Percentiles rank a stretch among this genome's conserved stretches.
Conservation (phyloP, 2,113 vertebrate genomes). For the Melanerpes aurifrons region DNA sequence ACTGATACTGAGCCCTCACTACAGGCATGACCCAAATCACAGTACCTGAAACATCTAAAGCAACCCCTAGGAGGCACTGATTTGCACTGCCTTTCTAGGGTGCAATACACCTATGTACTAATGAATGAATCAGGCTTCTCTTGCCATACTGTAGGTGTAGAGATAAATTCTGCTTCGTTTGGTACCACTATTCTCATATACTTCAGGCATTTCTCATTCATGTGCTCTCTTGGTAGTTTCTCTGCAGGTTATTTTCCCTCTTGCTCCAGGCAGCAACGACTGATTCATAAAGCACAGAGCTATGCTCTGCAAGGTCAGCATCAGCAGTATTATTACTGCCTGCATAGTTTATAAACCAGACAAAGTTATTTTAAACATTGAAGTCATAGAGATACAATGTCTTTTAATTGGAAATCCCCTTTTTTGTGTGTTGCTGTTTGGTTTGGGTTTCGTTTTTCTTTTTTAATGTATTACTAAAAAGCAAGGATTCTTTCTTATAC, state of each 20-base stretch:
- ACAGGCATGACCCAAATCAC: fast-evolving
- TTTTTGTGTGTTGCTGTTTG: background rate
- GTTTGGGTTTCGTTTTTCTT: background rate
- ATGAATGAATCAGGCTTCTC: background rate
- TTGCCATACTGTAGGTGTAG: background rate
- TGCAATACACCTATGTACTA: background rate
- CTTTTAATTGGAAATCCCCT: background rate
- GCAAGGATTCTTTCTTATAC: background rate
- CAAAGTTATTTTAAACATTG: background rate
- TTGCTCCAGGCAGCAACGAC: background rate
- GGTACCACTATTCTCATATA: background rate
- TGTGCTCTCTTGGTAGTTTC: background rate
- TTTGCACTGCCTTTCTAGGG: background rate
- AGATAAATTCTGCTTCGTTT: background rate
- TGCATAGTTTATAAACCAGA: background rate
- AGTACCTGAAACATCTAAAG: background rate
- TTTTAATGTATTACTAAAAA: background rate
- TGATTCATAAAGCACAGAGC: background rate
- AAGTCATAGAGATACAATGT: background rate
- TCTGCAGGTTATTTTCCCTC: background rate
- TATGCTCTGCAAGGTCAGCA: constrained; percentile 19
- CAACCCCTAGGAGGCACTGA: fast-evolving
- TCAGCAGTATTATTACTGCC: background rate
- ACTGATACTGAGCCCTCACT: background rate
- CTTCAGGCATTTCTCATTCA: background rate